Evolutionary conservation across 2,113 vertebrate species (phyloP).

Genomic region (Elaphurus davidianus): DNA sequence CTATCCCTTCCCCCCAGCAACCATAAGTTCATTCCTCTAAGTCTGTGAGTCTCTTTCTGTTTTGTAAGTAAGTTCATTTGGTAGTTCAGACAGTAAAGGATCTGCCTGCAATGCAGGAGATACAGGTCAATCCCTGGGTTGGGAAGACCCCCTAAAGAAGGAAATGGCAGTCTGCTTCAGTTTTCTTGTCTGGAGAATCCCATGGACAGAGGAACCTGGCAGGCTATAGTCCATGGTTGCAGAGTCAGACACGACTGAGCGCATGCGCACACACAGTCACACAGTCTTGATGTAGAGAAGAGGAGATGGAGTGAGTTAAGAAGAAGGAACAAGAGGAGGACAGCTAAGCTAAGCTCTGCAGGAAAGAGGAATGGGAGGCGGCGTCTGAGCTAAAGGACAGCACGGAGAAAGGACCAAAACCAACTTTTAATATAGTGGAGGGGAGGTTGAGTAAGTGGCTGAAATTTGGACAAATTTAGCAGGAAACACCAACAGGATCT

Average conservation of each 20-base stretch:
- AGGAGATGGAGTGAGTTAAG: not conserved
- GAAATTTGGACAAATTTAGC: not conserved
- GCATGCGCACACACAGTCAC: not conserved
- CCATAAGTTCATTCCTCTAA: not conserved
- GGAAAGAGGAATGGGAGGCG: not conserved
- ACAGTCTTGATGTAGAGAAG: not conserved
- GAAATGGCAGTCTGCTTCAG: not conserved
- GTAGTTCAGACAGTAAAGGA: not conserved
- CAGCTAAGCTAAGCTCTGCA: not conserved
- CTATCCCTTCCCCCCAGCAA: not conserved
- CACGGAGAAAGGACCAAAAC: not conserved
- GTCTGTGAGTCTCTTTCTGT: not conserved
- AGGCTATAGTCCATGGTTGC: not conserved
- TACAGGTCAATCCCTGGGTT: not conserved
- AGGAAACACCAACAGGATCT: conserved; percentile 24
- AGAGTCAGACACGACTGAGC: not conserved
- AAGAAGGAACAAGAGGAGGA: not conserved
- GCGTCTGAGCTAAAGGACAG: not conserved
- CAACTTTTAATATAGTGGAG: not conserved
- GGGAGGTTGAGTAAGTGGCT: not conserved
- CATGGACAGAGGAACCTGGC: not conserved
- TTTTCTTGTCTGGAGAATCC: not conserved
- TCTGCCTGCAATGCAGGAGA: not conserved
- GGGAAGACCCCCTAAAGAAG: not conserved
- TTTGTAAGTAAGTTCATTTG: not conserved